Conservation (phyloP, 1,140 invertebrate genomes). For the Paraescarpia echinospica region DNA sequence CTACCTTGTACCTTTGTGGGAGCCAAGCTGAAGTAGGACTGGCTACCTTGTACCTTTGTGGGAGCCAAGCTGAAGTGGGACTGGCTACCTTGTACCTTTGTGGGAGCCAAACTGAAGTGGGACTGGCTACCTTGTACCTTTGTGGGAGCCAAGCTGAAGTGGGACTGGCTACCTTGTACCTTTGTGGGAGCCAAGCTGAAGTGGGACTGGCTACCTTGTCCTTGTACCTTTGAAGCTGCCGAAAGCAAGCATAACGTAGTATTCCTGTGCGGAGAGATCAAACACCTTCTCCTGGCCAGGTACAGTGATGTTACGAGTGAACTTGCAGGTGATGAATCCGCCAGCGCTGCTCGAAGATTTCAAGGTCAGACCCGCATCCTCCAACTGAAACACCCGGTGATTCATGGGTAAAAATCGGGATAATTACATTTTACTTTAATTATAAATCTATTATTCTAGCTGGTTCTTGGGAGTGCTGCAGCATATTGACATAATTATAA, state of each 20-base stretch:
- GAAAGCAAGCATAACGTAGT: background rate
- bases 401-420: background rate
- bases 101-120: no score
- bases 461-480: background rate
- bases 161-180: no score
- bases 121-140: no score
- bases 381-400: background rate
- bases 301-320: background rate
- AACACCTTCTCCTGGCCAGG: background rate
- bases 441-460: background rate
- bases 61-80: no score
- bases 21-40: no score
- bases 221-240: background rate
- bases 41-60: no score
- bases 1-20: no score
- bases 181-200: no score
- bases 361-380: background rate
- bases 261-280: background rate
- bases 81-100: no score
- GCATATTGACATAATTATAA: no score
- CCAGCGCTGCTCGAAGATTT: background rate
- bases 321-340: background rate
- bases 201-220: no score
- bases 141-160: no score
- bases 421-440: background rate